These are phyloP conservation scores for Chlorocebus sabaeus DNA, from an alignment of 2,113 vertebrate species.

Conservation along the genomic window DNA sequence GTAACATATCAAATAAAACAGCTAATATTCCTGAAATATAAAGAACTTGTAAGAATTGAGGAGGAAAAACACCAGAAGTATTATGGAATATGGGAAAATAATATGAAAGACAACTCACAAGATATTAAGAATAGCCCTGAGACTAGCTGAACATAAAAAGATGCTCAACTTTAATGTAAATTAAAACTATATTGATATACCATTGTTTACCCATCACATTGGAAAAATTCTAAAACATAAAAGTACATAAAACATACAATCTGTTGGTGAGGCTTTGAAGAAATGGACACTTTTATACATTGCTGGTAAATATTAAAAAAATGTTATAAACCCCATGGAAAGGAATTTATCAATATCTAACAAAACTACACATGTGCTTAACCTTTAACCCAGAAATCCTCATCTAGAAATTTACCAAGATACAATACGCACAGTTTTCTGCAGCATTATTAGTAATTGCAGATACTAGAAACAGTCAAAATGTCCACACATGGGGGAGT, in stretches of 20 bases:
- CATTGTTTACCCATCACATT: neutral
- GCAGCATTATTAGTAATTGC: neutral
- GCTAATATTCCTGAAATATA: neutral
- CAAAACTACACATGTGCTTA: neutral
- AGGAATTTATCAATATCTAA: neutral
- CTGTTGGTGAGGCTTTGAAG: neutral
- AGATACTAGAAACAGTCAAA: neutral
- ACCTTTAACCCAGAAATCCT: neutral
- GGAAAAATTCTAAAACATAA: neutral
- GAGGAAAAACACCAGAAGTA: neutral
- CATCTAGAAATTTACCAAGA: neutral
- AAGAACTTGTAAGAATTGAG: neutral
- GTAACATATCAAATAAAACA: neutral
- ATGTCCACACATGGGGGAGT: neutral
- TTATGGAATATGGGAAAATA: neutral
- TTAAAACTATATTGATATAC: neutral
- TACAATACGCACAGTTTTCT: neutral
- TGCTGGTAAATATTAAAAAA: neutral
- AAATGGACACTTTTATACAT: neutral
- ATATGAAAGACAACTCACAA: neutral
- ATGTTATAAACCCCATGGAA: neutral
- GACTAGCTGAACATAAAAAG: neutral
- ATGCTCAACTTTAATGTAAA: neutral
- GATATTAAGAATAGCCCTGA: neutral
- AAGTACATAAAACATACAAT: neutral